Evolutionary conservation across 2,797 vertebrate species (phyloP).

Genomic region (Parotocinclus haroldoi): DNA sequence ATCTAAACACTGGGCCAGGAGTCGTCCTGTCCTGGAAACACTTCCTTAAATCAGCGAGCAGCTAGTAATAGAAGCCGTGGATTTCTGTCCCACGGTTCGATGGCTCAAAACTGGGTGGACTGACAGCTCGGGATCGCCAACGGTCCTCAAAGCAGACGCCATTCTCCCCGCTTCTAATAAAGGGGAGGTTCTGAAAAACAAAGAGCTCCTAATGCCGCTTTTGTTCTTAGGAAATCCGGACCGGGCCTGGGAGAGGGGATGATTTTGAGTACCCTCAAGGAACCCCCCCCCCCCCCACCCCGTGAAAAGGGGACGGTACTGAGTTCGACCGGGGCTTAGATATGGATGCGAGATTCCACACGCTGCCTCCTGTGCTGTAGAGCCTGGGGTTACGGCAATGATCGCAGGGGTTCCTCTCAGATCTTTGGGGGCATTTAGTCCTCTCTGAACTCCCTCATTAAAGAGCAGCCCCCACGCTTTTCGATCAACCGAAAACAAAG

Average conservation of each 20-base stretch:
- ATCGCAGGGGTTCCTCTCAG: slow-evolving; percentile 48
- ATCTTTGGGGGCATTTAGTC: slow-evolving; percentile 31
- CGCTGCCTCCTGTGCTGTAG: slow-evolving; percentile 67
- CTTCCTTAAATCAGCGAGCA: slow-evolving; percentile 38
- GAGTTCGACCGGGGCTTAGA: slow-evolving; percentile 52
- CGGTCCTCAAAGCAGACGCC: slow-evolving; percentile 49
- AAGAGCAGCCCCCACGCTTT: slow-evolving; percentile 30
- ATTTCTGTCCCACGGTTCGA: slow-evolving; percentile 13
- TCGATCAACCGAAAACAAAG: slow-evolving; percentile 35
- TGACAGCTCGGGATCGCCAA: slow-evolving; percentile 18
- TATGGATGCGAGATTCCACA: slow-evolving; percentile 51
- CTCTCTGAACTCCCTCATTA: slow-evolving; percentile 52
- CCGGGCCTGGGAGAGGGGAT: slow-evolving; percentile 52
- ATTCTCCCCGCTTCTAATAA: slow-evolving; percentile 5
- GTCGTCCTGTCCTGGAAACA: slow-evolving; percentile 46
- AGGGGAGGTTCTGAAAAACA: slow-evolving; percentile 47
- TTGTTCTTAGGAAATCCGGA: slow-evolving; percentile 58
- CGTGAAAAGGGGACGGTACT: slow-evolving; percentile 50
- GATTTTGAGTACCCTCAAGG: slow-evolving; percentile 24
- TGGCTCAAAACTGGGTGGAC: slow-evolving; percentile 12
- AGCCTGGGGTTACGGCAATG: slow-evolving; percentile 59
- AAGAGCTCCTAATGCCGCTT: slow-evolving; percentile 56
- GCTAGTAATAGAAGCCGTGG: slow-evolving; percentile 35
- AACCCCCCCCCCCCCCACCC: slow-evolving; percentile 66
- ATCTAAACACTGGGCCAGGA: slow-evolving; percentile 37